These are phyloP conservation scores for Platyscelio sp. DNA, from an alignment of 2,888 invertebrate genomes.

Conservation along the genomic window DNA sequence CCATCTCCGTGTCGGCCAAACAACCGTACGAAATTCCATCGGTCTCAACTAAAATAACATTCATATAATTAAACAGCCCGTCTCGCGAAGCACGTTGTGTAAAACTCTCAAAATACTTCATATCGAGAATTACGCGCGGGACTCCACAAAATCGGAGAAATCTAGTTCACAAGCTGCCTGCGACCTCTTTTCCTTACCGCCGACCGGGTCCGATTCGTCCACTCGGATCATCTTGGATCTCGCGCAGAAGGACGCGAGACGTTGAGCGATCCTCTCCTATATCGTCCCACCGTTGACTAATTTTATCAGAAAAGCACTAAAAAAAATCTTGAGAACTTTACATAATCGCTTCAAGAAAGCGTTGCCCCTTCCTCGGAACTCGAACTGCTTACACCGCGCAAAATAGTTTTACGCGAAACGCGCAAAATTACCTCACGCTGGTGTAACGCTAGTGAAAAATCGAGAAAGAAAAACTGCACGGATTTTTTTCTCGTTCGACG, in stretches of 20 bases:
- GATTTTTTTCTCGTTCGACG: too few relatives aligned
- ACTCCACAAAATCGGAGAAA: slow-evolving; percentile 38
- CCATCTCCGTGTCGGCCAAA: slow-evolving; percentile 1
- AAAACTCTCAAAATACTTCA: slow-evolving; percentile 55
- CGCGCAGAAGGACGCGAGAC: slow-evolving; percentile 18
- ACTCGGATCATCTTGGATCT: slow-evolving; percentile 92
- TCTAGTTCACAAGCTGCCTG: slow-evolving; percentile 54
- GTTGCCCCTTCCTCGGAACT: too few relatives aligned
- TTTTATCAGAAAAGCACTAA: slow-evolving; percentile 1
- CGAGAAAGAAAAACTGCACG: too few relatives aligned
- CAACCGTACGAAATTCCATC: slow-evolving; percentile 17
- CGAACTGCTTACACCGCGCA: not conserved
- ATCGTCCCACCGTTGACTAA: not conserved
- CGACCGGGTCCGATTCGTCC: slow-evolving; percentile 95
- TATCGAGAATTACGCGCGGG: slow-evolving; percentile 43
- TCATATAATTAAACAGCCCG: slow-evolving; percentile 48
- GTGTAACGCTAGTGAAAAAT: not conserved
- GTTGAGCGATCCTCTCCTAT: not conserved
- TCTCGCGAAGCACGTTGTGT: slow-evolving; percentile 37
- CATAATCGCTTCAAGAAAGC: not conserved
- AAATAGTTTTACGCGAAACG: not conserved
- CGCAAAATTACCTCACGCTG: not conserved
- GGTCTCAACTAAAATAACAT: slow-evolving; percentile 40
- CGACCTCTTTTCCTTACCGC: slow-evolving; percentile 88
- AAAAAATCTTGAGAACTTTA: not conserved